phyloP scores from a whole-genome alignment of 2,888 invertebrate species.

The Leptopilina syphax region DNA sequence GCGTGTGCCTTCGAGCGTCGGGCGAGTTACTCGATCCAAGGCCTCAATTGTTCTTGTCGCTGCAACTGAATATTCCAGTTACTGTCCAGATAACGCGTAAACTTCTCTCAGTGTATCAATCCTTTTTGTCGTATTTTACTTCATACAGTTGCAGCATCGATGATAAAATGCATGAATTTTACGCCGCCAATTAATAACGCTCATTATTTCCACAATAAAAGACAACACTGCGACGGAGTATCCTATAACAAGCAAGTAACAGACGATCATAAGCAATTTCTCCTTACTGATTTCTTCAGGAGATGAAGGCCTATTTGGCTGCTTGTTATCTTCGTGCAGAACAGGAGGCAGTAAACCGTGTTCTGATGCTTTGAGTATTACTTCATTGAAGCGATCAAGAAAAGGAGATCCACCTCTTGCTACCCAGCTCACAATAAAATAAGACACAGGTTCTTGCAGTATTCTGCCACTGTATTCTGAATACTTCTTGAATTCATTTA shows the following conservation, averaged over 20 bases:
- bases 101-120: too few species aligned
- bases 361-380: not conserved
- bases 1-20: too few species aligned
- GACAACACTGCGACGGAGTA: not conserved
- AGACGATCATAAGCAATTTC: not conserved
- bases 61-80: too few species aligned
- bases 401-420: not conserved
- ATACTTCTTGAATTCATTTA: too few species aligned
- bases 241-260: not conserved
- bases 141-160: too few species aligned
- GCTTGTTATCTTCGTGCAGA: not conserved
- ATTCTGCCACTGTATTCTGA: not conserved
- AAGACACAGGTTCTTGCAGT: not conserved
- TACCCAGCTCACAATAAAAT: not conserved
- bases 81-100: too few species aligned
- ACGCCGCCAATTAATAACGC: too few species aligned
- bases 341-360: not conserved
- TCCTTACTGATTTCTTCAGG: not conserved
- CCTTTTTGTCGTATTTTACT: too few species aligned
- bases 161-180: too few species aligned
- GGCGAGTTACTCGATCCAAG: too few species aligned
- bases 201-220: not conserved
- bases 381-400: slow-evolving; percentile 1
- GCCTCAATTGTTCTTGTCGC: too few species aligned
- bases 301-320: not conserved